Evolutionary conservation across 2,113 vertebrate species (phyloP).

Genomic region (Chroicocephalus ridibundus): DNA sequence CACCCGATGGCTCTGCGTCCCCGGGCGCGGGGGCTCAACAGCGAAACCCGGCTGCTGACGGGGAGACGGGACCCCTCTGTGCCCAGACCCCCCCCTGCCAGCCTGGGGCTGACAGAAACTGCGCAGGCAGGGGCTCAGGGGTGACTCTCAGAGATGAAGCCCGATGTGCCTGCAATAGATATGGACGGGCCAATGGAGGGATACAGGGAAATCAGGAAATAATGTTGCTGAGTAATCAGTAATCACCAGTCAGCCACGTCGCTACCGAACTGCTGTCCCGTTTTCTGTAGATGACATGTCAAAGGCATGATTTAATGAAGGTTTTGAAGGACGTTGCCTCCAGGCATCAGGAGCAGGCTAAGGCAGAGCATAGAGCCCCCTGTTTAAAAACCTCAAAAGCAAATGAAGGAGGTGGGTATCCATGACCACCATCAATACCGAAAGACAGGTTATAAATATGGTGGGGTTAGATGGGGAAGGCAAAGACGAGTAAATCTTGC

Average conservation of each 20-base stretch:
- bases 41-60: accelerated
- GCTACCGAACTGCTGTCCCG: not conserved
- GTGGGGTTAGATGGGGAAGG: not conserved
- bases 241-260: not conserved
- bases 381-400: not conserved
- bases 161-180: not conserved
- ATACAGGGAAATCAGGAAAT: not conserved
- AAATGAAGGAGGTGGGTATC: not conserved
- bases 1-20: accelerated
- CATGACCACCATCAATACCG: not conserved
- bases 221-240: not conserved
- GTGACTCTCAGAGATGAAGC: not conserved
- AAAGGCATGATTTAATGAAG: constrained; percentile 33
- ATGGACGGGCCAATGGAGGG: accelerated
- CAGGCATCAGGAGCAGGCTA: not conserved
- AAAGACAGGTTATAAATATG: not conserved
- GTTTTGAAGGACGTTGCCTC: not conserved
- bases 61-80: not conserved
- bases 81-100: accelerated
- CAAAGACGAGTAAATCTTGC: not conserved
- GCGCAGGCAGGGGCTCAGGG: accelerated
- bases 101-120: not conserved
- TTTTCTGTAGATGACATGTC: not conserved
- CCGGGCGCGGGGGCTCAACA: accelerated
- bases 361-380: not conserved